Base-by-base conservation (phyloP, 2,113 vertebrate genomes). In the Thymallus thymallus region DNA sequence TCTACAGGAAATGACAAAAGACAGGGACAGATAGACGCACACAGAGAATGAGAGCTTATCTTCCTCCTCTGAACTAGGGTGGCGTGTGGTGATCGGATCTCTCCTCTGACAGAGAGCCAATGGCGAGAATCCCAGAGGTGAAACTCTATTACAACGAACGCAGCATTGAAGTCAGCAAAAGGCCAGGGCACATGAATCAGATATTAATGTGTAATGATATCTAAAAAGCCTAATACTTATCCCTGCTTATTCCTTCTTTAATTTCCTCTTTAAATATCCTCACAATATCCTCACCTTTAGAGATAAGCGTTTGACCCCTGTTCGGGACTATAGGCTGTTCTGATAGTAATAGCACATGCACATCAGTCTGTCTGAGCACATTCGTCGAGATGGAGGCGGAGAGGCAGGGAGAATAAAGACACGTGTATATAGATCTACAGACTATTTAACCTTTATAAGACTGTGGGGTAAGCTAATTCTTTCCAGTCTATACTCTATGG, bases 151-250 rank as follows among this genome's bases (percentile, higher is more conserved):
- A 92, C 77, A 87, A 82, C 71, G 41, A 87, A 82, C 71, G 41
- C 83, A 82, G 87, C 79, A 80, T 84, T 85, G 90, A 89, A 90
- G 90, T 91, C 88, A 87, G 85, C 75, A 84, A 79, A 82, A 83
- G 76, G 82, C 88, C 81, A 82, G 78, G 61, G 84, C 73, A 89
- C 67, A 88, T 82, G 78, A 76, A 83, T 87, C 87, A 73, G 76
- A 83, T 81, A 88, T 93, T 81, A 91, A 93, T 91, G 86, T 91
- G 92, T 92, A 90, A 92, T 92, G 85, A 87, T 89, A 86, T 91
- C 85, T 88, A 89, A 92, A 88, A 88, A 82, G 82, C 87, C 87
- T 87, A 89, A 88, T 82, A 82, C 80, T 74, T 73, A 61, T 76
- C 71, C 69, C 65, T 16, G 75, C 79, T 69, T 66, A 45, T 46